phyloP scores from a whole-genome alignment of 2,113 vertebrate species.

The Corvus moneduloides region DNA sequence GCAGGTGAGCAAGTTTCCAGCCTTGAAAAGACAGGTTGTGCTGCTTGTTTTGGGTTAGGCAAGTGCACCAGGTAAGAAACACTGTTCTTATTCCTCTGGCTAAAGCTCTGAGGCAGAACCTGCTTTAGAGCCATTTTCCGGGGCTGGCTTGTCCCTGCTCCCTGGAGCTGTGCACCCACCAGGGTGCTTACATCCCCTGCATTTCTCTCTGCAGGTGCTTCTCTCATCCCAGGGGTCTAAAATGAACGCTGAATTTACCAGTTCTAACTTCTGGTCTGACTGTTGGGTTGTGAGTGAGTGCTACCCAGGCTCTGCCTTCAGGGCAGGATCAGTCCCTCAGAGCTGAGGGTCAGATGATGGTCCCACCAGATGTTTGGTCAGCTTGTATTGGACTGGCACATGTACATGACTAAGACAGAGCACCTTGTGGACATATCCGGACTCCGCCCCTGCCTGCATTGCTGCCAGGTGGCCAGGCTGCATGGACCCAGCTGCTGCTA shows the following conservation, averaged over 20 bases:
- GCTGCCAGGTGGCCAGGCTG: background rate
- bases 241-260: background rate
- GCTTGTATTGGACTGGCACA: background rate
- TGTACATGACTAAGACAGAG: background rate
- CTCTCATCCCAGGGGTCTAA: background rate
- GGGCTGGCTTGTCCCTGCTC: accelerated
- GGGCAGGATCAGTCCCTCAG: background rate
- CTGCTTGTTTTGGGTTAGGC: background rate
- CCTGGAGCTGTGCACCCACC: background rate
- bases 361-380: background rate
- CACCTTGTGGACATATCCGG: background rate
- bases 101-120: background rate
- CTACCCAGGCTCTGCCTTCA: background rate
- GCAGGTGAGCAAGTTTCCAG: conserved; percentile 32
- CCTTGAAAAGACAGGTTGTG: background rate
- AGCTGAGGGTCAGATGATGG: background rate
- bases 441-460: background rate
- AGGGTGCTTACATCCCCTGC: background rate
- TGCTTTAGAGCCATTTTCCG: background rate
- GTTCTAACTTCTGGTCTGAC: background rate
- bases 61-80: background rate
- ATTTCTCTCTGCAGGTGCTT: background rate
- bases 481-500: accelerated
- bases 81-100: background rate
- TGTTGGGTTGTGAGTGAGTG: accelerated